Base-by-base conservation (phyloP, 2,888 invertebrate species). In the Chrysomela aeneicollis region DNA sequence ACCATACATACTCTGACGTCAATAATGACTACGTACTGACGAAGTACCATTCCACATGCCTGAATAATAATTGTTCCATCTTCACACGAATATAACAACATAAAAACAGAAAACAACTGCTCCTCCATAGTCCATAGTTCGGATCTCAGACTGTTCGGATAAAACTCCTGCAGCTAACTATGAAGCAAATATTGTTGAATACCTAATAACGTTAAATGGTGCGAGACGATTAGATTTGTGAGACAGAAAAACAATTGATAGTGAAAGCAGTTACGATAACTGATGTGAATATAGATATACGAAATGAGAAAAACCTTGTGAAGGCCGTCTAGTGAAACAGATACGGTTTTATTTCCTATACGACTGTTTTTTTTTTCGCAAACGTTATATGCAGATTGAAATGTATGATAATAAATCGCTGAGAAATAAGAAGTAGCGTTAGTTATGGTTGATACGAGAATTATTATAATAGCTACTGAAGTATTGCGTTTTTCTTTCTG, bases 241-340 rank as follows among this genome's bases (percentile, higher is more conserved):
- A 3, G 3, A 42, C 3, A 42, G 5, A 15, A 12, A 15, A 42
- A 42, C 42, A 42, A 15, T 15, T 15, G n/a, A 3, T 3, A 42
- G 1, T 42, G 42, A 6, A 35, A 35, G 35, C 26, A 26, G 26
- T 26, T 26, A 26, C 26, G 26, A 26, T 26, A 26, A 26, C 42
- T 42, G 15, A 15, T 42, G n/a, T 42, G 42, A 15, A 42, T 42
- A 42, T 15, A 42, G 4, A 19, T 53, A 58, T 22, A 26, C 58
- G 30, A 59, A 58, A 52, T 42, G 53, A 22, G 51, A 61, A 64
- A 64, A 61, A 46, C 65, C 65, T 65, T 65, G 65, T 61, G 65
- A 65, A 65, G 65, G 65, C 53, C 65, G 61, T 30, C 61, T 30
- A 37, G 15, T 42, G 15, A 15, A 15, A 42, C 4, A 42, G 42